phyloP scores from a whole-genome alignment of 2,888 invertebrate genomes.

The Baronia brevicornis region DNA sequence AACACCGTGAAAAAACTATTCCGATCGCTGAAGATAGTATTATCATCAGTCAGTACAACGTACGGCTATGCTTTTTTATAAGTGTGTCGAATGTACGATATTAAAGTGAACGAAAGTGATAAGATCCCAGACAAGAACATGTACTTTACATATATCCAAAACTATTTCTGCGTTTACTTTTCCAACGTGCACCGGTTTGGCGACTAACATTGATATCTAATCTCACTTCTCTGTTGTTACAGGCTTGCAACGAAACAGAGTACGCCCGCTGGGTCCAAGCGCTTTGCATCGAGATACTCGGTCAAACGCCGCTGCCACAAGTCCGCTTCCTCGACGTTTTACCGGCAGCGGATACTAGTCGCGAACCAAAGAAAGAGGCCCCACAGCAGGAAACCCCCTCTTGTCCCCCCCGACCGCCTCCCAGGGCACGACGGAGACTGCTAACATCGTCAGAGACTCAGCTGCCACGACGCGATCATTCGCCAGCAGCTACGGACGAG shows the following conservation, averaged over 20 bases:
- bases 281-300: slow-evolving; percentile 82
- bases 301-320: slow-evolving; percentile 83
- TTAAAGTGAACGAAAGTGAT: too few relatives aligned
- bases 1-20: too few relatives aligned
- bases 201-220: too few relatives aligned
- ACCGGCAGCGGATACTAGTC: slow-evolving; percentile 73
- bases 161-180: slow-evolving; percentile 19
- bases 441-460: slow-evolving; percentile 56
- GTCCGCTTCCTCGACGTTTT: slow-evolving; percentile 83
- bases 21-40: too few relatives aligned
- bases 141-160: too few relatives aligned
- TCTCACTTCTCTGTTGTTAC: too few relatives aligned
- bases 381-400: slow-evolving; percentile 47
- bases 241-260: slow-evolving; percentile 81
- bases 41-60: too few relatives aligned
- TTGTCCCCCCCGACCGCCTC: slow-evolving; percentile 61
- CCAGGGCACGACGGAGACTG: slow-evolving; percentile 59
- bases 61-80: too few relatives aligned
- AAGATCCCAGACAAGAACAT: too few relatives aligned
- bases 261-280: slow-evolving; percentile 85
- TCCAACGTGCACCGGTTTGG: too few relatives aligned
- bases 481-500: slow-evolving; percentile 69
- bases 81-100: too few relatives aligned
- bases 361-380: slow-evolving; percentile 54
- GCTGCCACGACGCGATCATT: slow-evolving; percentile 57